These are phyloP conservation scores for Willisornis vidua DNA, from an alignment of 2,113 vertebrate genomes.

Conservation along the genomic window DNA sequence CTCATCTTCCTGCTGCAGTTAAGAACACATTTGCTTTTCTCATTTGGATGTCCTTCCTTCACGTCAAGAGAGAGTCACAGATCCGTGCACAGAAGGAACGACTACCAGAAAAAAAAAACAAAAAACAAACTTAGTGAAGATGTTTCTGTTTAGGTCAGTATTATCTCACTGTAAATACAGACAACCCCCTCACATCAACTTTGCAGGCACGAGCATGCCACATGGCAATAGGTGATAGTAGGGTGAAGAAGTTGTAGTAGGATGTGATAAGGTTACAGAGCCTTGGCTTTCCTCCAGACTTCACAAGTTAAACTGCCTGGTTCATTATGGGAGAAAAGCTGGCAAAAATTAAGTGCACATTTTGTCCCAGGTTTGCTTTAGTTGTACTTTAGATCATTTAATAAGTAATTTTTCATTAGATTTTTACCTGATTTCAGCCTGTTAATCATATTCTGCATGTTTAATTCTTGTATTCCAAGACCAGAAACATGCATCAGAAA, in stretches of 20 bases:
- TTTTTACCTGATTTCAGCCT: background rate
- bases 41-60: background rate
- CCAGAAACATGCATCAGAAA: background rate
- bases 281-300: background rate
- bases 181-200: accelerated
- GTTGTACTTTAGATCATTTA: background rate
- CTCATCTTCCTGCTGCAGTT: background rate
- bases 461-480: background rate
- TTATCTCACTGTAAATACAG: background rate
- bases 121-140: background rate
- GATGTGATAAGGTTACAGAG: background rate
- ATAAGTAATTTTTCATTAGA: background rate
- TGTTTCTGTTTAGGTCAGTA: background rate
- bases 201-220: background rate
- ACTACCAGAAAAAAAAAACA: background rate
- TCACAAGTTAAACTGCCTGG: background rate
- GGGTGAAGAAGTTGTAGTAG: background rate
- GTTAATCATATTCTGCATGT: background rate
- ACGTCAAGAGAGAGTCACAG: background rate
- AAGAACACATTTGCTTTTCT: background rate
- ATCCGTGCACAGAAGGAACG: background rate
- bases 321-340: background rate
- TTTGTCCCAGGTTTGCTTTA: background rate
- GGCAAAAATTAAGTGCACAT: background rate
- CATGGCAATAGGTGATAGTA: background rate